Percentiles rank a stretch among this genome's conserved stretches.
Evolutionary conservation across 2,797 vertebrate species (phyloP).

Genomic region (Sebastes minor): DNA sequence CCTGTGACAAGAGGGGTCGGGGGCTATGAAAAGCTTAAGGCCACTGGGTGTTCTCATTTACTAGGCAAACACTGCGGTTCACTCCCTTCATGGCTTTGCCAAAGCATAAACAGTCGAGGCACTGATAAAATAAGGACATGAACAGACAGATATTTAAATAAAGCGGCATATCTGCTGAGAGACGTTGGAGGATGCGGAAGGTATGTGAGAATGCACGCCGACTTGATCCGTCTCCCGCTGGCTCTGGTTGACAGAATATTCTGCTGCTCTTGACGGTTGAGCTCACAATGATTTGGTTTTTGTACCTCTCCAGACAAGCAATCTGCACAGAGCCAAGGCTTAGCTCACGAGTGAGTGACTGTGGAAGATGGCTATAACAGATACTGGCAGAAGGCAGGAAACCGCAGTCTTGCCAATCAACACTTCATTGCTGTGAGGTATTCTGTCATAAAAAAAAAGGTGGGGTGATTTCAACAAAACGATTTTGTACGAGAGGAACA

Average conservation of each 20-base stretch:
- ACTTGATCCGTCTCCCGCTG: constrained; percentile 65
- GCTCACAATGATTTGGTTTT: constrained; percentile 70
- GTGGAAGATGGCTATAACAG: constrained; percentile 75
- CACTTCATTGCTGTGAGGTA: constrained; percentile 69
- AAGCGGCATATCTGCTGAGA: constrained; percentile 54
- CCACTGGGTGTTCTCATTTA: constrained; percentile 76
- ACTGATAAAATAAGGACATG: constrained; percentile 63
- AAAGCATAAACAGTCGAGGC: constrained; percentile 70
- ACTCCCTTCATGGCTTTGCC: constrained; percentile 62
- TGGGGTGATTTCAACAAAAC: constrained; percentile 61
- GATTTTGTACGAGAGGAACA: constrained; percentile 67
- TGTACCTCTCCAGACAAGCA: constrained; percentile 68
- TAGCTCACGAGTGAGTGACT: constrained; percentile 68
- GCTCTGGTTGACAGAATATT: constrained; percentile 68
- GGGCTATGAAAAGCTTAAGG: constrained; percentile 58
- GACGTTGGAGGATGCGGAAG: constrained; percentile 55
- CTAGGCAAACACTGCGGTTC: constrained; percentile 77
- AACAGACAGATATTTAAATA: constrained; percentile 69
- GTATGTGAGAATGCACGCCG: constrained; percentile 34
- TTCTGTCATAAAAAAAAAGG: constrained; percentile 54
- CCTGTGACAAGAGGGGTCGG: constrained; percentile 32
- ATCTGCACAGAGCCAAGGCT: constrained; percentile 65
- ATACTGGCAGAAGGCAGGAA: constrained; percentile 73
- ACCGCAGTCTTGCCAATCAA: constrained; percentile 69
- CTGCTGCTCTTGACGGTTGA: constrained; percentile 64